Evolutionary conservation across 2,888 invertebrate genomes (phyloP).

Genomic region (Polymixis lichenea): DNA sequence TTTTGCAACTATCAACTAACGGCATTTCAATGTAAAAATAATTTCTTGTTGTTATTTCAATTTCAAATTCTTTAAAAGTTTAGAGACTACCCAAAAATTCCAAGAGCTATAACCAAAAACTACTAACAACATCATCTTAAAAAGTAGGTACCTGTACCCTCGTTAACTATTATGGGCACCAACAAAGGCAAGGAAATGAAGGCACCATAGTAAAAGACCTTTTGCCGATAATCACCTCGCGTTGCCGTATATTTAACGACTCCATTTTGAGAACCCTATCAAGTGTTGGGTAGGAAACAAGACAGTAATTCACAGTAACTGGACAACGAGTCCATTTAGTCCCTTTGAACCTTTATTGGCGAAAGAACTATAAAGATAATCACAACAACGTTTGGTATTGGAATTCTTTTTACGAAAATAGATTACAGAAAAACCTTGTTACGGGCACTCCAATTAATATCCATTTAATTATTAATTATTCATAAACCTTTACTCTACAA

Average conservation of each 20-base stretch:
- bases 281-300: conserved; percentile 36
- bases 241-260: conserved; percentile 62
- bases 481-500: background rate
- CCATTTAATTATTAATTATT: conserved; percentile 1
- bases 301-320: conserved; percentile 43
- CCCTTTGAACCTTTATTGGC: conserved; percentile 27
- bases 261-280: conserved; percentile 59
- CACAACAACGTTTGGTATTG: background rate
- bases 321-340: conserved; percentile 20
- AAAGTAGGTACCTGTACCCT: conserved; percentile 43
- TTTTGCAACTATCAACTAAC: background rate
- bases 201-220: conserved; percentile 47
- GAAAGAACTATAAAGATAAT: conserved; percentile 13
- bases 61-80: background rate
- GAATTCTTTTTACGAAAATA: background rate
- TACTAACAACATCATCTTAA: conserved; percentile 41
- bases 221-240: conserved; percentile 60
- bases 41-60: background rate
- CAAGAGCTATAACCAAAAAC: conserved; percentile 23
- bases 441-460: background rate
- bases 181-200: conserved; percentile 61
- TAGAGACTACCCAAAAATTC: background rate
- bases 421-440: background rate
- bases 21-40: background rate
- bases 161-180: conserved; percentile 53